Evolutionary conservation across 2,113 vertebrate genomes (phyloP).

Genomic region (Rhea pennata): DNA sequence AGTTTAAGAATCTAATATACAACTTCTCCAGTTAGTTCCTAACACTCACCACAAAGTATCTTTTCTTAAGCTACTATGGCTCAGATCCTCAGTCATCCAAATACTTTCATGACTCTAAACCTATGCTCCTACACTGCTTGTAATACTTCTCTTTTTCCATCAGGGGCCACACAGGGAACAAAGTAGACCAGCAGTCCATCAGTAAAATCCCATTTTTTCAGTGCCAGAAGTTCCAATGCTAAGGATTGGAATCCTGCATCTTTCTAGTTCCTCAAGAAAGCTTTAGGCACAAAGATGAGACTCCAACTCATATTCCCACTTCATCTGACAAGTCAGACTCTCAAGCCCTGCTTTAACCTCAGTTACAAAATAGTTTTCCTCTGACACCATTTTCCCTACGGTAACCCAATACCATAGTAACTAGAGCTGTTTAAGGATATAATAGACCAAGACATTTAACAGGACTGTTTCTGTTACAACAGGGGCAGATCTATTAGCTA

Average conservation of each 20-base stretch:
- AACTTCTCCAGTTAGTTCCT: background rate
- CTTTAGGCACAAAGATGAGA: background rate
- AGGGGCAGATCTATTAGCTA: background rate
- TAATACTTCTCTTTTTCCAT: background rate
- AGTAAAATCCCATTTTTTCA: background rate
- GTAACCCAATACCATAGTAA: background rate
- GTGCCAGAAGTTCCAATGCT: background rate
- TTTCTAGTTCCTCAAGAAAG: background rate
- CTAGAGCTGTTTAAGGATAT: background rate
- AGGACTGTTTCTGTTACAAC: background rate
- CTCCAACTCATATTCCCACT: background rate
- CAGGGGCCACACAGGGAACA: background rate
- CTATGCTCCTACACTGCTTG: background rate
- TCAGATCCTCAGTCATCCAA: background rate
- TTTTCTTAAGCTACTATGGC: background rate
- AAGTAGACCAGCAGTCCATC: background rate
- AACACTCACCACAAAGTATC: background rate
- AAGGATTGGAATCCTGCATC: background rate
- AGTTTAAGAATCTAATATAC: background rate
- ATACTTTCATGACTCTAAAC: background rate
- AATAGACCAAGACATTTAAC: background rate
- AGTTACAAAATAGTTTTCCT: background rate
- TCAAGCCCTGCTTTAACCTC: background rate
- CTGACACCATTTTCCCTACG: background rate
- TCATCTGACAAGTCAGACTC: background rate